Conservation (phyloP, 2,888 invertebrate genomes). For the Andrena flavipes region DNA sequence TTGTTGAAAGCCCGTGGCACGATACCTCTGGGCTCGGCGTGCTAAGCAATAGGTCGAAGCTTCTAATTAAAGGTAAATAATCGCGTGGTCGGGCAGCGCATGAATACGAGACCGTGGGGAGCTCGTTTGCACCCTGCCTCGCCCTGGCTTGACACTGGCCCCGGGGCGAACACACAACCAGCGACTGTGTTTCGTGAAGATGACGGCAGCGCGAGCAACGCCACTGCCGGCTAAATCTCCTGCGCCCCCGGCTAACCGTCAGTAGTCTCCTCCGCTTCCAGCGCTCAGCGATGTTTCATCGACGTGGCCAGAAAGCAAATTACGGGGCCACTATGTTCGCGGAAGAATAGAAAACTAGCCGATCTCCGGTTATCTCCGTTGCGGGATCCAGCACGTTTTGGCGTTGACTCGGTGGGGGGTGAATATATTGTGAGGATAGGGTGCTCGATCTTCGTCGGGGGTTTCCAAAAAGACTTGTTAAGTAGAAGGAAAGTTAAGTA, state of each 20-base stretch:
- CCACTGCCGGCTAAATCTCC: conserved; percentile 48
- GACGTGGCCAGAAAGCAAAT: not conserved
- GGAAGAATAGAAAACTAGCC: not conserved
- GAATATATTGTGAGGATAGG: too few relatives aligned
- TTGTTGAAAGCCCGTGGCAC: conserved; percentile 42
- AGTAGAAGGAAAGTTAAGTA: too few relatives aligned
- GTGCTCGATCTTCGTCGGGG: too few relatives aligned
- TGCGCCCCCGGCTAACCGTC: conserved; percentile 15
- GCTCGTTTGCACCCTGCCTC: conserved; percentile 62
- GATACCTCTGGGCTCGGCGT: conserved; percentile 54
- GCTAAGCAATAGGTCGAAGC: conserved; percentile 72
- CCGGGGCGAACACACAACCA: conserved; percentile 55
- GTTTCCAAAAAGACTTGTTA: too few relatives aligned
- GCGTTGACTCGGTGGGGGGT: too few relatives aligned
- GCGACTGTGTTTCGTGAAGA: conserved; percentile 58
- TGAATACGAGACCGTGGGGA: conserved; percentile 66
- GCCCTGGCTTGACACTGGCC: conserved; percentile 49
- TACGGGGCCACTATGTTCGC: not conserved
- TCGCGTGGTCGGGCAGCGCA: conserved; percentile 58
- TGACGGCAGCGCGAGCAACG: conserved; percentile 39
- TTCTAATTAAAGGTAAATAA: conserved; percentile 76
- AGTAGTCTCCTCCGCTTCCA: not conserved
- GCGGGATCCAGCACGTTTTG: not conserved
- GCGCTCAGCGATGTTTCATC: too few relatives aligned
- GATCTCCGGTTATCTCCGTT: not conserved